Percentiles rank a stretch among this genome's conserved stretches.
phyloP scores from a whole-genome alignment of 2,113 vertebrate species.

The Podarcis cretensis region DNA sequence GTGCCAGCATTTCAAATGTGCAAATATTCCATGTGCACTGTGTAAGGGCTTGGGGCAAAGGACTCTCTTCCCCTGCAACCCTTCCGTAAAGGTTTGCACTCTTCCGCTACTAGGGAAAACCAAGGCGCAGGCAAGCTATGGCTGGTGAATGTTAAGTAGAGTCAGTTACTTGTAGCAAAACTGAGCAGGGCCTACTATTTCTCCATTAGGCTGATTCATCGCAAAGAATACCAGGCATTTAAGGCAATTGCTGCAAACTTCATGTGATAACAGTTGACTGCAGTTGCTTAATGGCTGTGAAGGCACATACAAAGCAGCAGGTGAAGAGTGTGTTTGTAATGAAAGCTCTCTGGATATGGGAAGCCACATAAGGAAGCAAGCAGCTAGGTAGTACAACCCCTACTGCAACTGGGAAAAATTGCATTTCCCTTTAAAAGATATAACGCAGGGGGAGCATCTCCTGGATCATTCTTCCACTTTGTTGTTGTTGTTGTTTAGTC shows the following conservation, averaged over 20 bases:
- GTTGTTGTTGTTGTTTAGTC: no score
- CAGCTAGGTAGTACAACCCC: no score
- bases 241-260: constrained; percentile 51
- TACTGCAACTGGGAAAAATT: neutral
- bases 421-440: neutral
- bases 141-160: constrained; percentile 63
- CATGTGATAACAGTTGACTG: constrained; percentile 40
- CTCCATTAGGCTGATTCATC: constrained; percentile 60
- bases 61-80: constrained; percentile 37
- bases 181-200: constrained; percentile 18
- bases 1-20: neutral
- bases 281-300: constrained; percentile 25
- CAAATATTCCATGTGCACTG: constrained; percentile 7
- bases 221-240: constrained; percentile 51
- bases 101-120: constrained; percentile 43
- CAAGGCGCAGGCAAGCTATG: constrained; percentile 44
- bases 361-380: neutral
- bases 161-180: constrained; percentile 24
- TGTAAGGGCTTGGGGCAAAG: neutral
- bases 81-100: constrained; percentile 46
- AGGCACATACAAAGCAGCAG: constrained; percentile 13
- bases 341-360: neutral
- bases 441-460: neutral
- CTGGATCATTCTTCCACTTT: neutral
- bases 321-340: constrained; percentile 29